phyloP scores from a whole-genome alignment of 2,113 vertebrate genomes.

The Melanocharis versteri region DNA sequence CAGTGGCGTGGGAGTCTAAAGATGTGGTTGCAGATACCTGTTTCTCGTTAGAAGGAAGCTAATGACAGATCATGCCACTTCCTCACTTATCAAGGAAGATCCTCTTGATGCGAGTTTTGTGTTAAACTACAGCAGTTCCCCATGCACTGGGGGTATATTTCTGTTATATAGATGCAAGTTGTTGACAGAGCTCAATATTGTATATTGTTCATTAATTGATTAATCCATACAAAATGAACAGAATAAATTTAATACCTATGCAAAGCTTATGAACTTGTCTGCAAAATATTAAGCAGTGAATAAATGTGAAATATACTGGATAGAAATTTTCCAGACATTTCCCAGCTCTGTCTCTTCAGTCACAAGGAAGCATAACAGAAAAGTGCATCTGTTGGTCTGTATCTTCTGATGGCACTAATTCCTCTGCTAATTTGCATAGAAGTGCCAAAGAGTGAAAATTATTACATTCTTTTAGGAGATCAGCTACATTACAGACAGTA shows the following conservation, averaged over 20 bases:
- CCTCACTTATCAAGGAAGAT: conserved; percentile 65
- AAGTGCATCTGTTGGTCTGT: not conserved
- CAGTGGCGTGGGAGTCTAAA: conserved; percentile 67
- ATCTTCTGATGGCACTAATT: not conserved
- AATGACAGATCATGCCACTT: conserved; percentile 75
- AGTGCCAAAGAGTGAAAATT: not conserved
- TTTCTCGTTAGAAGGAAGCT: conserved; percentile 75
- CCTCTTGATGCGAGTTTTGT: not conserved
- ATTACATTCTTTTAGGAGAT: not conserved
- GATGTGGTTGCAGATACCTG: conserved; percentile 75
- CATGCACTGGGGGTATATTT: not conserved
- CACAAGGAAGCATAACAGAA: not conserved
- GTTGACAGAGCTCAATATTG: not conserved
- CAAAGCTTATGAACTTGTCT: not conserved
- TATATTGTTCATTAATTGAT: not conserved
- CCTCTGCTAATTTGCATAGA: not conserved
- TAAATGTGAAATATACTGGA: not conserved
- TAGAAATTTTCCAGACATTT: not conserved
- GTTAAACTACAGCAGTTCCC: not conserved
- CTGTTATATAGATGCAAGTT: not conserved
- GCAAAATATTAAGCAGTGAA: not conserved
- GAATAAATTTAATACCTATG: not conserved
- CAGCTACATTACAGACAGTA: not conserved
- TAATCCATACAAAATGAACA: not conserved
- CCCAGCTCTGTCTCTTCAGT: not conserved